These are phyloP conservation scores for Conomelus anceps DNA, from an alignment of 2,888 invertebrate genomes.

Conservation along the genomic window DNA sequence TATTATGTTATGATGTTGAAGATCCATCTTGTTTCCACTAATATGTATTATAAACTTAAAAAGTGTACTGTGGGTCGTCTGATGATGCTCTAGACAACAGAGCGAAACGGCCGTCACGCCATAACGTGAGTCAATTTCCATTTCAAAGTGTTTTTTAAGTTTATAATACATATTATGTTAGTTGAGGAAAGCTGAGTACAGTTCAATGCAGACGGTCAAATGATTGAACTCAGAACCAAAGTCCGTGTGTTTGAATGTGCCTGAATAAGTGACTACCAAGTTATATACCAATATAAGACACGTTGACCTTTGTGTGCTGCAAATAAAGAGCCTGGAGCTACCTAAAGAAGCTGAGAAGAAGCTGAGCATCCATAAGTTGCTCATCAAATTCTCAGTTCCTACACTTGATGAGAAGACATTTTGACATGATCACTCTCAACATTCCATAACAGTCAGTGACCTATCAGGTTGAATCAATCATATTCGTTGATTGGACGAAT, in stretches of 20 bases:
- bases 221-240: neutral
- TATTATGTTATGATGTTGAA: too few species aligned
- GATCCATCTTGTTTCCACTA: too few species aligned
- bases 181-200: neutral
- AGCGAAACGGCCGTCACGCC: too few species aligned
- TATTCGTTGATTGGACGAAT: neutral
- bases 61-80: too few species aligned
- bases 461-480: neutral
- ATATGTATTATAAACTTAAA: too few species aligned
- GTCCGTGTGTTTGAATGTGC: neutral
- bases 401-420: neutral
- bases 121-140: too few species aligned
- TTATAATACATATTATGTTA: neutral
- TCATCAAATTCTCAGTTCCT: neutral
- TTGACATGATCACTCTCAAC: neutral
- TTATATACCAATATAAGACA: neutral
- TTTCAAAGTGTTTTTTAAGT: too few species aligned
- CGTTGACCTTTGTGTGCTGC: neutral
- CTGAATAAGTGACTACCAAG: neutral
- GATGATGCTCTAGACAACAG: too few species aligned
- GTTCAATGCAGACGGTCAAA: neutral
- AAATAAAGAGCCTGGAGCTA: neutral
- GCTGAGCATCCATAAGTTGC: too few species aligned
- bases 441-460: neutral
- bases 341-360: too few species aligned